These are phyloP conservation scores for Anoura caudifer DNA, from an alignment of 2,113 vertebrate genomes.

Conservation along the genomic window DNA sequence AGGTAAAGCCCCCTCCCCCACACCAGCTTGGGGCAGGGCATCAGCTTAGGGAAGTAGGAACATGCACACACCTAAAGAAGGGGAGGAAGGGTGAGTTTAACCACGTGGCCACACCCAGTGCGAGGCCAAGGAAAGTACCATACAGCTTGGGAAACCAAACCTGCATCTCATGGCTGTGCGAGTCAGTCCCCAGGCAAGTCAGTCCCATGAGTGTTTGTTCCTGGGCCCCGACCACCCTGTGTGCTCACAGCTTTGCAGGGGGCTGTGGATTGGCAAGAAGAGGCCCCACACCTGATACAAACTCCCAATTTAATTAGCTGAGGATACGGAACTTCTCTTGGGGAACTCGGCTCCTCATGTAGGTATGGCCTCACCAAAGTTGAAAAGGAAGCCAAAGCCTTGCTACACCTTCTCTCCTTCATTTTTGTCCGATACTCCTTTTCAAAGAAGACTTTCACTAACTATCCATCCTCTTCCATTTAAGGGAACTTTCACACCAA, in stretches of 20 bases:
- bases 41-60: background rate
- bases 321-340: no score
- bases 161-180: background rate
- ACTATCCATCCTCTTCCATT: background rate
- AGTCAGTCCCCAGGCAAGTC: background rate
- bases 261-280: background rate
- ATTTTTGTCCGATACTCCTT: background rate
- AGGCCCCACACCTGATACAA: background rate
- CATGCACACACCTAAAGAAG: fast-evolving
- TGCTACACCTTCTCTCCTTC: background rate
- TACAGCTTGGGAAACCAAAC: background rate
- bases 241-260: background rate
- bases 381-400: background rate
- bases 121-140: background rate
- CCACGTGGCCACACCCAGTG: background rate
- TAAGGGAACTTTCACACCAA: background rate
- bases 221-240: background rate
- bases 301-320: background rate
- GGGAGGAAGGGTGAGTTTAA: background rate
- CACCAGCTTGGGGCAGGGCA: fast-evolving
- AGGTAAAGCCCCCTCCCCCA: slow-evolving; percentile 80
- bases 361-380: background rate
- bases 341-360: background rate
- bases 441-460: background rate
- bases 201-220: background rate